Evolutionary conservation across 2,113 vertebrate species (phyloP).

Genomic region (Peromyscus leucopus): DNA sequence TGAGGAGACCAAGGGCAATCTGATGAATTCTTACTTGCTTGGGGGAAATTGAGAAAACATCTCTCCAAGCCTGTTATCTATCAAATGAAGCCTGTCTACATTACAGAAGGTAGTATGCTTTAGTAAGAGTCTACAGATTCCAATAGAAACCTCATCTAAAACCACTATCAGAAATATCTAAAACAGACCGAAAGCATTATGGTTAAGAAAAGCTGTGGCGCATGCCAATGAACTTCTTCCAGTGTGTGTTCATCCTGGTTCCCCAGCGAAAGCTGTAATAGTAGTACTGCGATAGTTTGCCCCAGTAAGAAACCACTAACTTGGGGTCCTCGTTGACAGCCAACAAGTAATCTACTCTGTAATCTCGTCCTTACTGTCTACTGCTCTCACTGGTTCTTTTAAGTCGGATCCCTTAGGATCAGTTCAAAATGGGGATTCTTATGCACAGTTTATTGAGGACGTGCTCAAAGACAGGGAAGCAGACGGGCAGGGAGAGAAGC

Average conservation of each 20-base stretch:
- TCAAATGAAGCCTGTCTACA: neutral
- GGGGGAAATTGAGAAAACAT: neutral
- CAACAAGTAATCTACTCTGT: neutral
- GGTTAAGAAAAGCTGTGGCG: neutral
- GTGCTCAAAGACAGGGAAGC: neutral
- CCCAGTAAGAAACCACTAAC: neutral
- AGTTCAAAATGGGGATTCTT: constrained; percentile 8
- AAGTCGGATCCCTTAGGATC: neutral
- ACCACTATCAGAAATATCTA: neutral
- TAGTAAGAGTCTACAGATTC: neutral
- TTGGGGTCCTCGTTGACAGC: neutral
- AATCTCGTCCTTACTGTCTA: neutral
- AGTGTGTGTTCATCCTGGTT: neutral
- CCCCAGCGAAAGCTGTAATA: neutral
- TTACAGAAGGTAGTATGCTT: neutral
- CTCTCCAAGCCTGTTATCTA: neutral
- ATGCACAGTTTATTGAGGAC: neutral
- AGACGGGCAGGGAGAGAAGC: neutral
- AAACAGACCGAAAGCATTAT: neutral
- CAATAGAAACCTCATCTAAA: neutral
- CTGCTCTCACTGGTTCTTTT: neutral
- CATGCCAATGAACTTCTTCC: neutral
- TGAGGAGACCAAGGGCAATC: neutral
- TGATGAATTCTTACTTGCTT: neutral
- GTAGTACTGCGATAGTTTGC: neutral